phyloP scores from a whole-genome alignment of 2,888 invertebrate species.

The Calephelis perditalis region DNA sequence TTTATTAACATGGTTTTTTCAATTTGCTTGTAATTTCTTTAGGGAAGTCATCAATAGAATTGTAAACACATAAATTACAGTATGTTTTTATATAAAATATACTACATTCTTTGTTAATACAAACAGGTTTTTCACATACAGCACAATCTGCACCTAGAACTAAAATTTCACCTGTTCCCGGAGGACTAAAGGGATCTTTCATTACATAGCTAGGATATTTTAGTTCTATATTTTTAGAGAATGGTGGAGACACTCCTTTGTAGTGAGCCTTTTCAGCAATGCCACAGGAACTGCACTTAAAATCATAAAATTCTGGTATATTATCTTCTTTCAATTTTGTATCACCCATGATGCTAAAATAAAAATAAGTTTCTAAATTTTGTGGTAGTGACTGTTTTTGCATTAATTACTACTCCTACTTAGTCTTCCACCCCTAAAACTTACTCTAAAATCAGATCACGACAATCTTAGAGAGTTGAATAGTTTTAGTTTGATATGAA shows the following conservation, averaged over 20 bases:
- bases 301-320: constrained; percentile 48
- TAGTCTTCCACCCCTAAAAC: too few relatives aligned
- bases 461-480: too few relatives aligned
- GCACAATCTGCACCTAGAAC: constrained; percentile 87
- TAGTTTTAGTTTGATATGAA: too few relatives aligned
- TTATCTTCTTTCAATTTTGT: constrained; percentile 33
- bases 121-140: constrained; percentile 82
- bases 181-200: constrained; percentile 90
- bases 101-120: constrained; percentile 86
- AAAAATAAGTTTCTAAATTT: constrained; percentile 17
- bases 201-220: constrained; percentile 87
- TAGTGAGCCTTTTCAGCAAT: constrained; percentile 85
- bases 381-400: too few relatives aligned
- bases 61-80: constrained; percentile 84
- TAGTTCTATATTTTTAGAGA: constrained; percentile 82
- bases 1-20: constrained; percentile 37
- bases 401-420: too few relatives aligned
- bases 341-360: constrained; percentile 54
- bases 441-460: too few relatives aligned
- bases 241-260: constrained; percentile 86
- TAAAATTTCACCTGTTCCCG: constrained; percentile 85
- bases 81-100: constrained; percentile 86
- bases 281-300: constrained; percentile 82
- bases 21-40: constrained; percentile 82
- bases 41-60: constrained; percentile 81